Percentiles rank a stretch among this genome's conserved stretches.
Evolutionary conservation across 1,140 invertebrate genomes (phyloP).

Genomic region (Metopolophium dirhodum): DNA sequence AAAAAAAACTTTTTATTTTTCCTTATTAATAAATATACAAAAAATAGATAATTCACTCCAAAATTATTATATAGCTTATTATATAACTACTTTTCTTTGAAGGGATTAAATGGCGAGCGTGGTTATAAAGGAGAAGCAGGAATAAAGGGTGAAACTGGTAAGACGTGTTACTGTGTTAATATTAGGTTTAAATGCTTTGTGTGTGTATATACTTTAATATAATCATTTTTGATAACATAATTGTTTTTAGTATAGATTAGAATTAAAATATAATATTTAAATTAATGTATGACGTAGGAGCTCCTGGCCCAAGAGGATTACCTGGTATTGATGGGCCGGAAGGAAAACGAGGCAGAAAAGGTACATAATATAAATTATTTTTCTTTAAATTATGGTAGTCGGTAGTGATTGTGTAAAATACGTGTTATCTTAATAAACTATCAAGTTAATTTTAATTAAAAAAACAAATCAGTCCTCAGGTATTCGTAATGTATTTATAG

Average conservation of each 20-base stretch:
- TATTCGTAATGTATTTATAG: background rate
- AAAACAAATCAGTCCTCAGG: background rate
- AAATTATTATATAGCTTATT: background rate
- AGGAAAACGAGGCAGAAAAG: constrained; percentile 75
- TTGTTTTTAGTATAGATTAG: background rate
- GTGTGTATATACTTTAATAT: background rate
- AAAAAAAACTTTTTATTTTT: background rate
- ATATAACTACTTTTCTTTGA: background rate
- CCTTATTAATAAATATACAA: background rate
- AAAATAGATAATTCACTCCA: background rate
- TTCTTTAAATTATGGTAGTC: background rate
- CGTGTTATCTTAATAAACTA: background rate
- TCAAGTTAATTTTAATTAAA: background rate
- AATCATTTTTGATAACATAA: background rate
- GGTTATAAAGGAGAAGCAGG: constrained; percentile 61
- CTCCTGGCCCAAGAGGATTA: constrained; percentile 75
- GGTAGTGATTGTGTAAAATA: background rate
- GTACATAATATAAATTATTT: background rate
- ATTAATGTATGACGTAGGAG: constrained; percentile 64
- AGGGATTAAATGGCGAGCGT: constrained; percentile 61
- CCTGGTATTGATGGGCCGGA: constrained; percentile 76
- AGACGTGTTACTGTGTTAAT: background rate
- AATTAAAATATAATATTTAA: background rate
- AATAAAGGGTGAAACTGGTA: constrained; percentile 70
- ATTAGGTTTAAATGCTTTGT: background rate